Conservation (phyloP, 2,113 vertebrate genomes). For the Notothenia coriiceps region DNA sequence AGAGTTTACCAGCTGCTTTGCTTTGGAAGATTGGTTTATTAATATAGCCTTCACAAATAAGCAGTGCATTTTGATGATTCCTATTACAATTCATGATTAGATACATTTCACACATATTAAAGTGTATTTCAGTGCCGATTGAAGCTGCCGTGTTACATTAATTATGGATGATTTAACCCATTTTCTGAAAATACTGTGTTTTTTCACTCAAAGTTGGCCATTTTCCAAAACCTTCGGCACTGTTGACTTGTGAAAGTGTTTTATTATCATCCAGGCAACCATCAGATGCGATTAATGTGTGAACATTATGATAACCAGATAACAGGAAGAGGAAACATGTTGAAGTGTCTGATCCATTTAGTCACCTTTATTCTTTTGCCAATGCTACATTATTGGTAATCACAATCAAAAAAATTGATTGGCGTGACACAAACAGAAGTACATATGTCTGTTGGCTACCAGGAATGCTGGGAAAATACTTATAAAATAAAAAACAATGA, state of each 20-base stretch:
- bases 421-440: background rate
- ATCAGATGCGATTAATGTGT: background rate
- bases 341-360: background rate
- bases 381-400: background rate
- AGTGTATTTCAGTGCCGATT: background rate
- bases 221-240: background rate
- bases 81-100: background rate
- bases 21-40: background rate
- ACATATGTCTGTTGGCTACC: too few relatives aligned
- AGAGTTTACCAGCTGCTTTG: background rate
- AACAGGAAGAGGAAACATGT: background rate
- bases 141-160: background rate
- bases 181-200: background rate
- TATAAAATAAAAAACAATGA: background rate
- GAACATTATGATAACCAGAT: background rate
- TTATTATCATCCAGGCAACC: background rate
- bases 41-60: background rate
- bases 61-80: background rate
- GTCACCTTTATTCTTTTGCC: background rate
- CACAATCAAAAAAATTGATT: background rate
- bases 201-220: too few relatives aligned
- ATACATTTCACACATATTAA: constrained; percentile 9
- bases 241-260: background rate
- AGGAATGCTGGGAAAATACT: background rate
- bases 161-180: constrained; percentile 1